These are phyloP conservation scores for Mugil cephalus DNA, from an alignment of 2,113 vertebrate species.

Conservation along the genomic window DNA sequence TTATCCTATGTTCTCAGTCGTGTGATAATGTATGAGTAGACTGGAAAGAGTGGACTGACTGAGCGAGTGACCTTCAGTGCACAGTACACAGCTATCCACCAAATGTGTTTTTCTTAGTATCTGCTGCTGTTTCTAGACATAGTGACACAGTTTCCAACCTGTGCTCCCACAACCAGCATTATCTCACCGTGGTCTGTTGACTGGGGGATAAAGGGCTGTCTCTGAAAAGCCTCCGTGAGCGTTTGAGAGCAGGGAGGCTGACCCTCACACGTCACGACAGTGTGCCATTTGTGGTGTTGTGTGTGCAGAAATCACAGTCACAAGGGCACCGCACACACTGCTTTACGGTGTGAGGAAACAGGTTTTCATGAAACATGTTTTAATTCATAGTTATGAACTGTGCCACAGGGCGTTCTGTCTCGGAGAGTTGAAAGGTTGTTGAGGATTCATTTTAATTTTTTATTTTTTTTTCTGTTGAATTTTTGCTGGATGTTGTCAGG, in stretches of 20 bases:
- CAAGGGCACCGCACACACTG: constrained; percentile 10
- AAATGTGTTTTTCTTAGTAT: background rate
- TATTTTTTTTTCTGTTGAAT: background rate
- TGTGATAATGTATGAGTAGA: constrained; percentile 39
- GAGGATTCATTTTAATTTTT: background rate
- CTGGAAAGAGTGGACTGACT: constrained; percentile 15
- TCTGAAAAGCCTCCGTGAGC: constrained; percentile 55
- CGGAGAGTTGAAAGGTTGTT: constrained; percentile 26
- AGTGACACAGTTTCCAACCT: constrained; percentile 51
- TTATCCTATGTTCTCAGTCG: constrained; percentile 31
- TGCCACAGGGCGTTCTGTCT: background rate
- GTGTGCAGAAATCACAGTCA: constrained; percentile 54
- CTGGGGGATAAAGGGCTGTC: constrained; percentile 61
- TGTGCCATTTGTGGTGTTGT: constrained; percentile 61
- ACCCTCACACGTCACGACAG: constrained; percentile 64
- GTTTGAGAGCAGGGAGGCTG: constrained; percentile 58
- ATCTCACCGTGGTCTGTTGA: constrained; percentile 67
- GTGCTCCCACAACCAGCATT: constrained; percentile 61
- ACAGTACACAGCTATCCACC: no score
- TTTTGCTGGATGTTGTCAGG: constrained; percentile 2
- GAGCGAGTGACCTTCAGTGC: no score
- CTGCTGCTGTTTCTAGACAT: constrained; percentile 39
- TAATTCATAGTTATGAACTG: background rate
- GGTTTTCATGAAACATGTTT: constrained; percentile 18
- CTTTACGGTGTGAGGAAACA: constrained; percentile 12